Percentiles rank a stretch among this genome's conserved stretches.
phyloP scores from a whole-genome alignment of 2,888 invertebrate species.

The Nymphalis polychloros region DNA sequence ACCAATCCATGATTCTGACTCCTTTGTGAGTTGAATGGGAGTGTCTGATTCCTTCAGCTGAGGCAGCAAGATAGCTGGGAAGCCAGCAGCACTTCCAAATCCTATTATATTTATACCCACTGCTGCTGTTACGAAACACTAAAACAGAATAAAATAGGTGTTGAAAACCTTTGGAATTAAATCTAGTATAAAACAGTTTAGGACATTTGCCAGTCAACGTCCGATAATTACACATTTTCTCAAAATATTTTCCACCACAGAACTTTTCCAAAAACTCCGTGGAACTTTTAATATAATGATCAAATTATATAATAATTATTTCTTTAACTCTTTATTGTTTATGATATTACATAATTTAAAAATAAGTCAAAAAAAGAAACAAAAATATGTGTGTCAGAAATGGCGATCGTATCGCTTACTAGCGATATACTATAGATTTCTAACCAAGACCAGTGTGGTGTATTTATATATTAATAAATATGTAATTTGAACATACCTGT shows the following conservation, averaged over 20 bases:
- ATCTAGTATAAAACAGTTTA: no score
- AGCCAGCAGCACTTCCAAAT: conserved; percentile 71
- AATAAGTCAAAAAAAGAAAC: no score
- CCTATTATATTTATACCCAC: conserved; percentile 63
- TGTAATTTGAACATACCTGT: conserved; percentile 47
- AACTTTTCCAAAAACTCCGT: no score
- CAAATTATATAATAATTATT: background rate
- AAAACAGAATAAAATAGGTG: conserved; percentile 26
- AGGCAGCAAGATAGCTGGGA: conserved; percentile 81
- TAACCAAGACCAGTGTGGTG: no score
- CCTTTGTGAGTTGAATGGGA: conserved; percentile 56
- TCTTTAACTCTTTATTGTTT: no score
- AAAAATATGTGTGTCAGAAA: no score
- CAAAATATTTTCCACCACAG: no score
- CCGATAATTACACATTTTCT: background rate
- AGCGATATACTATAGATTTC: no score
- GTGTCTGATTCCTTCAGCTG: conserved; percentile 66
- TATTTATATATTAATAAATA: background rate
- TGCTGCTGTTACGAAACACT: conserved; percentile 67
- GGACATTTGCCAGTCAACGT: background rate
- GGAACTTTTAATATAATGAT: background rate
- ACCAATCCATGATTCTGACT: conserved; percentile 81
- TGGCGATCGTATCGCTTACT: no score
- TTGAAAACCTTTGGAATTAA: no score
- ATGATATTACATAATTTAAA: no score